A percentile compares a stretch with the other conserved stretches of the same genome.
phyloP scores from a whole-genome alignment of 37 sponge, comb jelly and placozoan genomes.

The Diacarnus erythraeanus region DNA sequence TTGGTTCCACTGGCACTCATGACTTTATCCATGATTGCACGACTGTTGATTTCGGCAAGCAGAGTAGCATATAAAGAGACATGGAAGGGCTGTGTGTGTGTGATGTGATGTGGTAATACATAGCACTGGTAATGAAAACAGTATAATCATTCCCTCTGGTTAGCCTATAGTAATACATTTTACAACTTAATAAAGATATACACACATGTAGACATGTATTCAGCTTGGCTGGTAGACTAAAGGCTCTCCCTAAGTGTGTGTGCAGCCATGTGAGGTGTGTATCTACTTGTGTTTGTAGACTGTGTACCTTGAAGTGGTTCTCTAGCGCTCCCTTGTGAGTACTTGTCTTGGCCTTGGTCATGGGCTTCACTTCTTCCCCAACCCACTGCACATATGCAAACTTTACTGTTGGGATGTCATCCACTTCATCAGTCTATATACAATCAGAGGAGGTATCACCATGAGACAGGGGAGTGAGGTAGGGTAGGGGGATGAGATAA shows the following conservation, averaged over 20 bases:
- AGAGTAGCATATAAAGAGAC: conserved; percentile 70
- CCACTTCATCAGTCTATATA: conserved; percentile 80
- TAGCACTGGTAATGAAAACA: not conserved
- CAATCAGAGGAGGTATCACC: not conserved
- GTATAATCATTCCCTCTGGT: too few relatives aligned
- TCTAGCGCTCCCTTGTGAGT: conserved; percentile 85
- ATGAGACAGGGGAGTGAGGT: too few relatives aligned
- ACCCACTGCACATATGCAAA: conserved; percentile 88
- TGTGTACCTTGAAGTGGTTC: conserved; percentile 73
- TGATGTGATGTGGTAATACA: not conserved
- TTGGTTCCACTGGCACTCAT: conserved; percentile 85
- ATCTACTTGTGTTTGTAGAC: too few relatives aligned
- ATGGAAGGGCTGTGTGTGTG: conserved; percentile 59
- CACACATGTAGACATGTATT: not conserved
- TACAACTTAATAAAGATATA: not conserved
- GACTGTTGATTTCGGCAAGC: conserved; percentile 47
- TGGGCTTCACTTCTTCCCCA: conserved; percentile 83
- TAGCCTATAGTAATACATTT: too few relatives aligned
- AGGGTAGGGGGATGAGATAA: not conserved
- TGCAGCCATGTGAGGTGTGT: too few relatives aligned
- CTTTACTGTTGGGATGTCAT: conserved; percentile 88
- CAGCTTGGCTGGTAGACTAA: not conserved
- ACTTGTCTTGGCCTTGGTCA: conserved; percentile 79
- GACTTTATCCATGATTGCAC: conserved; percentile 77
- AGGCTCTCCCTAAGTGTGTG: too few relatives aligned